phyloP scores from a whole-genome alignment of 2,113 vertebrate genomes.

The Pseudolaguvia tuberculata region DNA sequence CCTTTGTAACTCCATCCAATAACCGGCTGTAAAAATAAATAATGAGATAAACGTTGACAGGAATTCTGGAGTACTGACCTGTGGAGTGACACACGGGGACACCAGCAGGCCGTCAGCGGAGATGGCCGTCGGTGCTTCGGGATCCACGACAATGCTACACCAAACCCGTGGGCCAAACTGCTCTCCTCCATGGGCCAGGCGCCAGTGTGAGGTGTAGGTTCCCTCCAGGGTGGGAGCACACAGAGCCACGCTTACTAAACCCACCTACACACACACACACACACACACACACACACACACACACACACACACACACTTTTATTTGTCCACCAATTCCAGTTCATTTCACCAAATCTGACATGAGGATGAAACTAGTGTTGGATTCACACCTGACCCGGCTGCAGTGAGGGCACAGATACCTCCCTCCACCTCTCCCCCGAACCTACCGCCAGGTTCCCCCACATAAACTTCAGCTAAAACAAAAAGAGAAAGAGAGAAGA shows the following conservation, averaged over 20 bases:
- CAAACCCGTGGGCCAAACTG: conserved; percentile 96
- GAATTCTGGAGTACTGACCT: conserved; percentile 62
- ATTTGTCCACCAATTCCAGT: neutral
- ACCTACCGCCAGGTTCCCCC: conserved; percentile 90
- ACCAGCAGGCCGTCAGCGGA: conserved; percentile 61
- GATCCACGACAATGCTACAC: conserved; percentile 93
- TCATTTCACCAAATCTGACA: neutral
- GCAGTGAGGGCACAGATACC: conserved; percentile 83
- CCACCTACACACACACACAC: conserved; percentile 70
- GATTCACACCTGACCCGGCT: conserved; percentile 71
- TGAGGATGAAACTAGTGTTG: neutral
- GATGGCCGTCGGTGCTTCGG: conserved; percentile 65
- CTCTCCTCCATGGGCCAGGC: conserved; percentile 85
- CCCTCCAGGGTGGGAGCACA: conserved; percentile 84
- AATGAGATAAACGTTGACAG: neutral
- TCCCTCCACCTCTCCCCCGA: conserved; percentile 81
- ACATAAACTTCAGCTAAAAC: conserved; percentile 91
- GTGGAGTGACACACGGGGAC: conserved; percentile 67
- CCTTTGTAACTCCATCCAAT: neutral
- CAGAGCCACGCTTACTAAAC: conserved; percentile 90
- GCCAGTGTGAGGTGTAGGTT: conserved; percentile 96
- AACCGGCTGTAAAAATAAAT: neutral
- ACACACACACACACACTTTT: neutral
- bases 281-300: conserved; percentile 42
- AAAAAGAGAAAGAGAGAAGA: neutral